These are phyloP conservation scores for Cataglyphis livida DNA, from an alignment of 2,888 invertebrate species.

Conservation along the genomic window DNA sequence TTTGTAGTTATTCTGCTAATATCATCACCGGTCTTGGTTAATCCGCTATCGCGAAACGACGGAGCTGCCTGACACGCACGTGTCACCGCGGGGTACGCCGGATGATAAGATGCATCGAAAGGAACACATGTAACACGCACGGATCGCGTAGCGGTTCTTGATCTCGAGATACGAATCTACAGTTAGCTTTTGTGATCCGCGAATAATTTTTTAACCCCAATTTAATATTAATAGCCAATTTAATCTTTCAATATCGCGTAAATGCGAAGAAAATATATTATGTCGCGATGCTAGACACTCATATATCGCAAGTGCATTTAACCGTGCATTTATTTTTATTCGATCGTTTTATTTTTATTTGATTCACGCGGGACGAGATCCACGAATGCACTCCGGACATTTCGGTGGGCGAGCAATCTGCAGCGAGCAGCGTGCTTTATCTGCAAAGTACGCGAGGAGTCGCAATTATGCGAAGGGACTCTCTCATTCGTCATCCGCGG, in stretches of 20 bases:
- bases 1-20: conserved; percentile 46
- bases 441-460: conserved; percentile 46
- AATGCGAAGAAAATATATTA: background rate
- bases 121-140: background rate
- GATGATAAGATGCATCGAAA: background rate
- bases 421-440: conserved; percentile 31
- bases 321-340: background rate
- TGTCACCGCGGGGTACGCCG: background rate
- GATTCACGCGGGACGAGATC: conserved; percentile 22
- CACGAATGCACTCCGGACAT: background rate
- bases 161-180: background rate
- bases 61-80: background rate
- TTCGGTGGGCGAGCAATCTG: conserved; percentile 30
- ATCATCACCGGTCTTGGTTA: conserved; percentile 36
- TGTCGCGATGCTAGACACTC: background rate
- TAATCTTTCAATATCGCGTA: background rate
- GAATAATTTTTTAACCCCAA: background rate
- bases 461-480: conserved; percentile 52
- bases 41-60: conserved; percentile 15
- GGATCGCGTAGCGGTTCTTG: background rate
- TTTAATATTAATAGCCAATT: no score
- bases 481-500: conserved; percentile 53
- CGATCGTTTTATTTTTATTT: conserved; percentile 30
- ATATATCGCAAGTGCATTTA: background rate
- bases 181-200: background rate